Evolutionary conservation across 2,888 invertebrate genomes (phyloP).

Genomic region (Temnothorax ravouxi): DNA sequence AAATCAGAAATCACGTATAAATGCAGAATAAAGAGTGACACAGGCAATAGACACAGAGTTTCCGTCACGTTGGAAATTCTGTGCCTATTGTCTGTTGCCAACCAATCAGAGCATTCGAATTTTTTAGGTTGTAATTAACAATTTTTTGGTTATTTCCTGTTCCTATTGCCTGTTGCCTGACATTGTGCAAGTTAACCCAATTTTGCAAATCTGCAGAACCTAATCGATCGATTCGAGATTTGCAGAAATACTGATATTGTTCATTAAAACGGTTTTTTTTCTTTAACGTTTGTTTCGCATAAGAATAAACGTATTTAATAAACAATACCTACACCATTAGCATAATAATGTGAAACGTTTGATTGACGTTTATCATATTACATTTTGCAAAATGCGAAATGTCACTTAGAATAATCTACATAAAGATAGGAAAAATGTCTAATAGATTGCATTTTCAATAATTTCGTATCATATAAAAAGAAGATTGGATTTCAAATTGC

Average conservation of each 20-base stretch:
- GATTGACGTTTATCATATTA: background rate
- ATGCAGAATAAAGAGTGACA: no score
- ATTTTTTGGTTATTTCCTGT: no score
- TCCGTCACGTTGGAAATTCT: no score
- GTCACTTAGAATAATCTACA: background rate
- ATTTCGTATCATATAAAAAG: background rate
- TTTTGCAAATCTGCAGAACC: background rate
- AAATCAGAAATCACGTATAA: no score
- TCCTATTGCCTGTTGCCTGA: no score
- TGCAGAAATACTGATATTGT: background rate
- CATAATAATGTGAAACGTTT: background rate
- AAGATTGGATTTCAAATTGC: background rate
- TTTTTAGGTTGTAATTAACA: no score
- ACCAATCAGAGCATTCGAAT: no score
- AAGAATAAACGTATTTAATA: background rate
- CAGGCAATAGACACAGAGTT: no score
- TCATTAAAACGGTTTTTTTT: background rate
- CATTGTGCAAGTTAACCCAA: background rate
- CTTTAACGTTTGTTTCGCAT: background rate
- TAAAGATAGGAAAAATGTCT: background rate
- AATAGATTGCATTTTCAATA: background rate
- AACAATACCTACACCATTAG: no score
- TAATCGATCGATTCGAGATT: background rate
- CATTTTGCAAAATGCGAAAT: background rate
- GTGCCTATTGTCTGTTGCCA: no score